phyloP scores from a whole-genome alignment of 2,797 vertebrate genomes.

The Pangasius djambal region DNA sequence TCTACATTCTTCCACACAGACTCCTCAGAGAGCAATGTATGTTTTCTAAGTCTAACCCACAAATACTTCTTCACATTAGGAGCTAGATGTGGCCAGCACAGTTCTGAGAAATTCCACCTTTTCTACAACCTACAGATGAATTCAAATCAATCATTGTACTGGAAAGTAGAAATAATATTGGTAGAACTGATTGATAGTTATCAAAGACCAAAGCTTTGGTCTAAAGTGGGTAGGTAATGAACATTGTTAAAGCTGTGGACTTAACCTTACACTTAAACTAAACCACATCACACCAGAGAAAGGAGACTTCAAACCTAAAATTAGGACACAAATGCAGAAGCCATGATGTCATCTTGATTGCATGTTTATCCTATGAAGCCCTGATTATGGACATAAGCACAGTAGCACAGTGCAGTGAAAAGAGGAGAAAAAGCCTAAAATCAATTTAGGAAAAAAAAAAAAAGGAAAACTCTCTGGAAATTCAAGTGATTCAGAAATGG shows the following conservation, averaged over 20 bases:
- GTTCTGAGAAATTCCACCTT: background rate
- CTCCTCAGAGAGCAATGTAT: conserved; percentile 18
- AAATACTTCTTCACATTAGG: conserved; percentile 26
- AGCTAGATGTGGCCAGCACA: background rate
- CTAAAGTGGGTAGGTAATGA: background rate
- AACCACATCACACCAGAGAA: background rate
- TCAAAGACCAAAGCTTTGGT: background rate
- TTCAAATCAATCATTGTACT: background rate
- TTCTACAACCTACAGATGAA: background rate
- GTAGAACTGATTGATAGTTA: background rate
- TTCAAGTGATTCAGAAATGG: background rate
- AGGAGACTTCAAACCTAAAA: background rate
- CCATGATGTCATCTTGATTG: background rate
- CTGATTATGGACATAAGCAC: background rate
- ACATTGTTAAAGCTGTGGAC: background rate
- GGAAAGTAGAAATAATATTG: background rate
- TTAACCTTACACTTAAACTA: background rate
- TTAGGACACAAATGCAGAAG: background rate
- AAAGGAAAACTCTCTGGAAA: background rate
- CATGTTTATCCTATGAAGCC: background rate
- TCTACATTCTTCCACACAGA: conserved; percentile 30
- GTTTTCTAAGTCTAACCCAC: conserved; percentile 9
- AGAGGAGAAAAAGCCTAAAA: background rate
- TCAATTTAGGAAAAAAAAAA: background rate
- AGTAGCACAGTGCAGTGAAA: background rate